phyloP scores from a whole-genome alignment of 2,888 invertebrate genomes.

The Cistogaster globosa region DNA sequence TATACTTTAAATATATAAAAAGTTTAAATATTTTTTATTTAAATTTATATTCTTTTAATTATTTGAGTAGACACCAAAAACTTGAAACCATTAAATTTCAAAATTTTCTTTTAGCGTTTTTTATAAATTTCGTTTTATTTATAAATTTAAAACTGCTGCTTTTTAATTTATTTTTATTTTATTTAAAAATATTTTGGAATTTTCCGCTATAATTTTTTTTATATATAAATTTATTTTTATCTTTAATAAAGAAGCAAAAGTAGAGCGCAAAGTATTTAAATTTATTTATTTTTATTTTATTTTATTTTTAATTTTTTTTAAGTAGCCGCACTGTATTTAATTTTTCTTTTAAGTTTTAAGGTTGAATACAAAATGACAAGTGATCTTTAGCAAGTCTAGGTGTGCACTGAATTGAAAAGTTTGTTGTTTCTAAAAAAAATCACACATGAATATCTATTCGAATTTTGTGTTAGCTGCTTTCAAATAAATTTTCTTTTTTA shows the following conservation, averaged over 20 bases:
- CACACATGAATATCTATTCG: slow-evolving; percentile 34
- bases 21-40: slow-evolving; percentile 20
- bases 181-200: slow-evolving; percentile 48
- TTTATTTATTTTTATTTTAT: slow-evolving; percentile 2
- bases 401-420: slow-evolving; percentile 78
- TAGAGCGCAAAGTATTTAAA: slow-evolving; percentile 12
- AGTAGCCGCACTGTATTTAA: slow-evolving; percentile 61
- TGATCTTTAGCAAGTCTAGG: slow-evolving; percentile 81
- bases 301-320: neutral
- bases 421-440: slow-evolving; percentile 32
- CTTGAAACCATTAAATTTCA: slow-evolving; percentile 18
- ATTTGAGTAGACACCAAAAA: slow-evolving; percentile 49
- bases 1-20: slow-evolving; percentile 42
- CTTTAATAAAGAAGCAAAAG: too few species aligned
- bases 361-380: slow-evolving; percentile 74
- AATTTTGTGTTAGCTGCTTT: slow-evolving; percentile 26
- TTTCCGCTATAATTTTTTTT: slow-evolving; percentile 14
- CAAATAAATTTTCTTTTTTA: slow-evolving; percentile 25
- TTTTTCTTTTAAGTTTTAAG: slow-evolving; percentile 12
- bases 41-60: slow-evolving; percentile 25
- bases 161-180: slow-evolving; percentile 14
- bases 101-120: slow-evolving; percentile 66
- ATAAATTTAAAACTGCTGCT: neutral
- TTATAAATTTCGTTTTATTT: slow-evolving; percentile 49
- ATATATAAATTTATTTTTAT: slow-evolving; percentile 45